These are phyloP conservation scores for Drosophila malerkotliana DNA, from an alignment of 1,140 invertebrate genomes.

Conservation along the genomic window DNA sequence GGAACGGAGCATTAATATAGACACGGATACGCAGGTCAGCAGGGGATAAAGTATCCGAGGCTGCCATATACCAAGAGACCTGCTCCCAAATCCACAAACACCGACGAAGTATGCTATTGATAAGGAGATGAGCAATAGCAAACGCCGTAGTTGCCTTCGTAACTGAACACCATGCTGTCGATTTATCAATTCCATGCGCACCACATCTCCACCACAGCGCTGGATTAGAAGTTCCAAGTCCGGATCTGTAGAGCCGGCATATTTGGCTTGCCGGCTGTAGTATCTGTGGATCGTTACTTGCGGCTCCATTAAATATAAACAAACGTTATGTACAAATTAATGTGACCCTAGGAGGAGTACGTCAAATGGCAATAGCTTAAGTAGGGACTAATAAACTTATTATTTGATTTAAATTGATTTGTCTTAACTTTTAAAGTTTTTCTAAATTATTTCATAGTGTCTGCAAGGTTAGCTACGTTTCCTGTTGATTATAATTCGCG, in stretches of 20 bases:
- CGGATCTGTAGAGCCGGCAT: slow-evolving; percentile 35
- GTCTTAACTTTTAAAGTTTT: no score
- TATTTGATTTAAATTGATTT: background rate
- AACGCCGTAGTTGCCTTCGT: slow-evolving; percentile 36
- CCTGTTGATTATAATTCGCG: no score
- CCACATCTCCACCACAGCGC: slow-evolving; percentile 57
- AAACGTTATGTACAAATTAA: background rate
- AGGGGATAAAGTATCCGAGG: slow-evolving; percentile 50
- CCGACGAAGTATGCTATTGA: slow-evolving; percentile 34
- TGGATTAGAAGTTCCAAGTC: slow-evolving; percentile 56
- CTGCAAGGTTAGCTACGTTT: no score
- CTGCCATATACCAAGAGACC: slow-evolving; percentile 11
- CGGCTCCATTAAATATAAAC: slow-evolving; percentile 35
- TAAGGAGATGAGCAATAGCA: slow-evolving; percentile 34
- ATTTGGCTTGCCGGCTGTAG: slow-evolving; percentile 60
- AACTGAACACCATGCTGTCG: slow-evolving; percentile 45
- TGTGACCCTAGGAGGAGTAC: background rate
- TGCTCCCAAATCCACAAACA: slow-evolving; percentile 5
- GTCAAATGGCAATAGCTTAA: background rate
- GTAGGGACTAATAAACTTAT: no score
- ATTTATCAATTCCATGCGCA: slow-evolving; percentile 63
- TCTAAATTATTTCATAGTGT: no score
- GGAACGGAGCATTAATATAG: slow-evolving; percentile 30
- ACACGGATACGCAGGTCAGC: slow-evolving; percentile 6
- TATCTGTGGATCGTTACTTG: slow-evolving; percentile 42